Conservation (phyloP, 37 sponge, comb jelly and placozoan species). For the Beroe ovata region DNA sequence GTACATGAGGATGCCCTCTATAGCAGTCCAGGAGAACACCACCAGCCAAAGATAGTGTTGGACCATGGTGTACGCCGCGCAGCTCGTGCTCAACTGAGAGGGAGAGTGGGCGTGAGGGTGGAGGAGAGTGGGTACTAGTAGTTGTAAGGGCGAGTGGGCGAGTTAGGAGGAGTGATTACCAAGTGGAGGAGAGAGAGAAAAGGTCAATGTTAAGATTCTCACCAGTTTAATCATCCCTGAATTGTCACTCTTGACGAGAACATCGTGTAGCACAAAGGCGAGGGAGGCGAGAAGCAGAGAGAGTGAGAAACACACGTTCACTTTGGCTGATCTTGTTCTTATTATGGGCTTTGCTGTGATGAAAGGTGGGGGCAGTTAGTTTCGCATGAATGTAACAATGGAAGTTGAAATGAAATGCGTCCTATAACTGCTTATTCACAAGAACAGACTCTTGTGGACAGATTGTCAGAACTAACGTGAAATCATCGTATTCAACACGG, state of each 20-base stretch:
- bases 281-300: slow-evolving; percentile 27
- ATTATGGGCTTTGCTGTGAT: background rate
- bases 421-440: too few species aligned
- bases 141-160: too few species aligned
- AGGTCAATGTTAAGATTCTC: background rate
- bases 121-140: too few species aligned
- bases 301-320: slow-evolving; percentile 52
- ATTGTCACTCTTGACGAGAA: slow-evolving; percentile 37
- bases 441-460: too few species aligned
- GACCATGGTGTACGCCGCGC: slow-evolving; percentile 48
- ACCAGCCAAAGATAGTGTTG: slow-evolving; percentile 66
- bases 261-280: slow-evolving; percentile 8
- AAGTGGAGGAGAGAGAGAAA: background rate
- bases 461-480: too few species aligned
- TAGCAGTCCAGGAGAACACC: slow-evolving; percentile 36
- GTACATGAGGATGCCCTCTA: slow-evolving; percentile 64
- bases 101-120: too few species aligned
- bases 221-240: slow-evolving; percentile 40
- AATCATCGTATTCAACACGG: too few species aligned
- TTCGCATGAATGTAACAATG: background rate
- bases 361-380: too few species aligned
- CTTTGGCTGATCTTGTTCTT: slow-evolving; percentile 27
- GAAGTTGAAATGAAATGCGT: too few species aligned
- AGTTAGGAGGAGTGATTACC: background rate
- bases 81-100: background rate